Evolutionary conservation across 2,888 invertebrate species (phyloP).

Genomic region (Muschampia plurimacula): DNA sequence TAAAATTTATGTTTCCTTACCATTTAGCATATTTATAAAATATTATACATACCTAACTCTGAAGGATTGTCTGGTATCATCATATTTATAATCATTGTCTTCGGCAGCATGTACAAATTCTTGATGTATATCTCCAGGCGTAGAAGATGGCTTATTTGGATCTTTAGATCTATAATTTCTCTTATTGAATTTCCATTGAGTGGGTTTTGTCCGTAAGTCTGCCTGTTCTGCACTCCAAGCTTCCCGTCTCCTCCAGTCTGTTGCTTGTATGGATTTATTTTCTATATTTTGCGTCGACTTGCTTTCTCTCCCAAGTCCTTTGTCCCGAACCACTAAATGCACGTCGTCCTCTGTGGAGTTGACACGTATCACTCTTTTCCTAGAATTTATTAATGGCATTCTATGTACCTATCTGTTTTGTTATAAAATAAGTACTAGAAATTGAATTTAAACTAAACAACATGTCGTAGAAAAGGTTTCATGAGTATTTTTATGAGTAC

Average conservation of each 20-base stretch:
- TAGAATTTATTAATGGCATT: slow-evolving; percentile 87
- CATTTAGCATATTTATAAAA: too few relatives aligned
- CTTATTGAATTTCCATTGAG: slow-evolving; percentile 91
- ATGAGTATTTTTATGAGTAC: not conserved
- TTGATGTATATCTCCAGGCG: slow-evolving; percentile 77
- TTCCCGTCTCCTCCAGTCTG: slow-evolving; percentile 92
- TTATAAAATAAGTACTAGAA: slow-evolving; percentile 46
- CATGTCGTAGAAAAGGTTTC: slow-evolving; percentile 22
- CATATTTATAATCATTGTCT: slow-evolving; percentile 79
- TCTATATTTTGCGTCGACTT: slow-evolving; percentile 90
- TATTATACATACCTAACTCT: slow-evolving; percentile 64
- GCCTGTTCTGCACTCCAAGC: slow-evolving; percentile 94
- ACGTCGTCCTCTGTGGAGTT: slow-evolving; percentile 91
- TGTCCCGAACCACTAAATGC: slow-evolving; percentile 90
- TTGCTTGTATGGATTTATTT: slow-evolving; percentile 91
- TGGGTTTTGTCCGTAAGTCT: slow-evolving; percentile 88
- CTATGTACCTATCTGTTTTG: slow-evolving; percentile 81
- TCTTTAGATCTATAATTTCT: slow-evolving; percentile 85
- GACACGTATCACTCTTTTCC: slow-evolving; percentile 91
- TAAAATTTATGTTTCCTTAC: too few relatives aligned
- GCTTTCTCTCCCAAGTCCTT: slow-evolving; percentile 89
- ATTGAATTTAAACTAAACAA: slow-evolving; percentile 31
- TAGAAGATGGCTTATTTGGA: slow-evolving; percentile 78
- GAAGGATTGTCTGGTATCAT: slow-evolving; percentile 75
- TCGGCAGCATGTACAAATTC: slow-evolving; percentile 79